A percentile compares a stretch with the other conserved stretches of the same genome.
Conservation (phyloP, 2,797 vertebrate genomes). For the Yasuhikotakia modesta region DNA sequence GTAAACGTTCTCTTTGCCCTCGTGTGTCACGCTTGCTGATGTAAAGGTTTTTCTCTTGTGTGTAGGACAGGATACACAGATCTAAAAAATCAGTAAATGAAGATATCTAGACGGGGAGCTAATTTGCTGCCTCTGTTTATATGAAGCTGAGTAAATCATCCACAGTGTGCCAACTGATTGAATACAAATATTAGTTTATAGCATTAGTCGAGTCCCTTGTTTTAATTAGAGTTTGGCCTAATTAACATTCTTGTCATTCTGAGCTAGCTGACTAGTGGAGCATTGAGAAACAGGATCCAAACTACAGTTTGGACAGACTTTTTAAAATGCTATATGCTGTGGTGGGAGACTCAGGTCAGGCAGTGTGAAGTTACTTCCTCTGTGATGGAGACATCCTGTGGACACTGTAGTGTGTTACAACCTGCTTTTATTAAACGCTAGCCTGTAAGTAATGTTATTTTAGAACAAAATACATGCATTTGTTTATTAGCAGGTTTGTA, state of each 20-base stretch:
- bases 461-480: neutral
- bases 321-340: slow-evolving; percentile 4
- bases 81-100: slow-evolving; percentile 29
- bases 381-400: slow-evolving; percentile 70
- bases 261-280: slow-evolving; percentile 32
- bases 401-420: slow-evolving; percentile 60
- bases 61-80: neutral
- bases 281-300: slow-evolving; percentile 11
- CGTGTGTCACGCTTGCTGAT: slow-evolving; percentile 37
- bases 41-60: slow-evolving; percentile 4
- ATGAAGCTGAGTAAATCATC: slow-evolving; percentile 45
- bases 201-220: slow-evolving; percentile 33
- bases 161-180: slow-evolving; percentile 33
- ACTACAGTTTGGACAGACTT: neutral
- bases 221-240: slow-evolving; percentile 35
- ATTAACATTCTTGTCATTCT: slow-evolving; percentile 45
- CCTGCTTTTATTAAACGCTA: neutral
- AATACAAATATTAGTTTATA: slow-evolving; percentile 58
- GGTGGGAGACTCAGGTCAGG: neutral
- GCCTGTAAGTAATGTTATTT: neutral
- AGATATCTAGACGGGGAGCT: slow-evolving; percentile 39
- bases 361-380: slow-evolving; percentile 58
- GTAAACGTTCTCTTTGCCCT: slow-evolving; percentile 43
- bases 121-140: slow-evolving; percentile 42
- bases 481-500: neutral